These are phyloP conservation scores for Drosophila pseudotalamancana DNA, from an alignment of 2,888 invertebrate genomes.

Conservation along the genomic window DNA sequence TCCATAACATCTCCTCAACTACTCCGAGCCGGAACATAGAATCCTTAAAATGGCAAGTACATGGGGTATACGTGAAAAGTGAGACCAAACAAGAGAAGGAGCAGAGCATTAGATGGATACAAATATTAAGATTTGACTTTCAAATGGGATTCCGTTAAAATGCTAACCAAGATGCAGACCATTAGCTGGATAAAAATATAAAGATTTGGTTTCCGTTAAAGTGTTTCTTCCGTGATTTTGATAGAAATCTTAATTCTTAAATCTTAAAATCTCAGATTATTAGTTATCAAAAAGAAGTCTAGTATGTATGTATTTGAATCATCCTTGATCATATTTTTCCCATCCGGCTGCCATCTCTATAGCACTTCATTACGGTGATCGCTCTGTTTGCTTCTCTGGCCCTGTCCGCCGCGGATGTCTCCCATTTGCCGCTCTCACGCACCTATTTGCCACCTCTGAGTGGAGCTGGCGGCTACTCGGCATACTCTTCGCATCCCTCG, in stretches of 20 bases:
- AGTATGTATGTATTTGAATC: too few species aligned
- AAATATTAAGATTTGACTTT: too few species aligned
- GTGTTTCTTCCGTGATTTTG: too few species aligned
- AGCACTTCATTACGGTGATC: slow-evolving; percentile 58
- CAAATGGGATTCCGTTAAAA: too few species aligned
- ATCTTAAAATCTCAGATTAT: too few species aligned
- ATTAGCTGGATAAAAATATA: too few species aligned
- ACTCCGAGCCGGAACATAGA: background rate
- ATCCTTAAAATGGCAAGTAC: slow-evolving; percentile 41
- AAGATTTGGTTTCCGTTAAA: too few species aligned
- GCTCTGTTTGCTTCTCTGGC: slow-evolving; percentile 61
- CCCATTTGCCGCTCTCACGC: slow-evolving; percentile 69
- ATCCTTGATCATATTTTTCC: too few species aligned
- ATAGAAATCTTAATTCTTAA: background rate
- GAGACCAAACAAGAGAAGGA: background rate
- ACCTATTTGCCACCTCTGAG: slow-evolving; percentile 72
- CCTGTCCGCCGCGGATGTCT: slow-evolving; percentile 70
- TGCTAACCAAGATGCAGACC: too few species aligned
- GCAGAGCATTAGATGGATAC: too few species aligned
- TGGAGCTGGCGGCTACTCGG: slow-evolving; percentile 40
- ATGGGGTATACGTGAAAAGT: too few species aligned
- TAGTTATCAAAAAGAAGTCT: too few species aligned
- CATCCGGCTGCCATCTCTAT: background rate
- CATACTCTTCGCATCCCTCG: slow-evolving; percentile 42
- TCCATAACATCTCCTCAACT: slow-evolving; percentile 10